phyloP scores from a whole-genome alignment of 2,888 invertebrate genomes.

The Drosophila parthenogenetica region DNA sequence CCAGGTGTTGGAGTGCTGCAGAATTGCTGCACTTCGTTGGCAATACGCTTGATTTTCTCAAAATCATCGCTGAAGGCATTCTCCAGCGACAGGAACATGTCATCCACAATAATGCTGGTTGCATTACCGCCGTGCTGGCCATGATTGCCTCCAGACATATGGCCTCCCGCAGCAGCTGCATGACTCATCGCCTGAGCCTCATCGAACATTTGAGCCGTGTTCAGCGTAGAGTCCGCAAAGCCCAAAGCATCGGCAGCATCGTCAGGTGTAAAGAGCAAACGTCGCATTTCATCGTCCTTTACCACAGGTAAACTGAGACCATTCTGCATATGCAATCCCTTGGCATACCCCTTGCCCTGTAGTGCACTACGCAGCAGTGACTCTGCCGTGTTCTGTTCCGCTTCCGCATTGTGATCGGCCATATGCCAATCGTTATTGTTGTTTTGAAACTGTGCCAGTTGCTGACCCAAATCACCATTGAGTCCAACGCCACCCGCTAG shows the following conservation, averaged over 20 bases:
- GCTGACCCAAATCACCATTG: constrained; percentile 81
- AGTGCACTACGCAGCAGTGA: constrained; percentile 92
- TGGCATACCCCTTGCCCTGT: constrained; percentile 90
- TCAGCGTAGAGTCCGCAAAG: constrained; percentile 84
- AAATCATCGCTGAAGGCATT: constrained; percentile 90
- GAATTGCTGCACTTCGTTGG: constrained; percentile 91
- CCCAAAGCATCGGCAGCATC: constrained; percentile 84
- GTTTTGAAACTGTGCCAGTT: constrained; percentile 87
- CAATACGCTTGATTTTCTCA: constrained; percentile 93
- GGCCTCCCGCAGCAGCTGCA: constrained; percentile 45
- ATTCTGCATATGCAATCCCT: constrained; percentile 84
- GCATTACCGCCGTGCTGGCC: constrained; percentile 49
- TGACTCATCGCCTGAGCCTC: constrained; percentile 77
- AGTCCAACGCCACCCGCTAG: constrained; percentile 64
- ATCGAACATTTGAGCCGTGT: constrained; percentile 84
- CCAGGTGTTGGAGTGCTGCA: constrained; percentile 86
- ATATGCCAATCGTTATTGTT: constrained; percentile 94
- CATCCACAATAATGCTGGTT: constrained; percentile 84
- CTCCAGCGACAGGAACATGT: constrained; percentile 85
- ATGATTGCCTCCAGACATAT: constrained; percentile 47
- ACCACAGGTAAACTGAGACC: constrained; percentile 85
- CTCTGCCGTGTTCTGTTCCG: constrained; percentile 87
- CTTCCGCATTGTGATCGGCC: constrained; percentile 89
- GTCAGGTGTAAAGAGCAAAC: constrained; percentile 86
- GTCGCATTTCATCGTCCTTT: constrained; percentile 87